phyloP scores from a whole-genome alignment of 2,888 invertebrate species.

The Andrena praecox region DNA sequence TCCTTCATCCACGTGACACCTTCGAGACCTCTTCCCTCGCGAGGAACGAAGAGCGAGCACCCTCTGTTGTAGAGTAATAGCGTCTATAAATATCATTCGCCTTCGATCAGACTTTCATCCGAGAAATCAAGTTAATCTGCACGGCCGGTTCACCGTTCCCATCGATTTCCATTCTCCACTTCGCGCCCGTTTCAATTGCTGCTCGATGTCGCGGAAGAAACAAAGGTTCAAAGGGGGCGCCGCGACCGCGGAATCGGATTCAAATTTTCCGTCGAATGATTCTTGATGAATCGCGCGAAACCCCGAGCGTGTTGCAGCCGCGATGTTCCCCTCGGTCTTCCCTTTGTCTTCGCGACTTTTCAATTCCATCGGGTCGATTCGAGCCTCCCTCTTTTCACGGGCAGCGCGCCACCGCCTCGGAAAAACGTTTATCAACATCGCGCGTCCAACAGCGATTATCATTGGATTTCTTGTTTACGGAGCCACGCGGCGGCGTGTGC shows the following conservation, averaged over 20 bases:
- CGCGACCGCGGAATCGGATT: not conserved
- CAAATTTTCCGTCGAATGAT: constrained; percentile 37
- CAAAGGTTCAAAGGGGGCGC: constrained; percentile 40
- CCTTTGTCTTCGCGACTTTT: not conserved
- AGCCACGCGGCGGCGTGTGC: not conserved
- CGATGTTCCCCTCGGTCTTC: not conserved
- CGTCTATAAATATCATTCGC: constrained; percentile 23
- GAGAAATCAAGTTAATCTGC: constrained; percentile 39
- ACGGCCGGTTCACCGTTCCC: constrained; percentile 4
- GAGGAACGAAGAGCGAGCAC: not conserved
- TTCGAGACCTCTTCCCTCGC: not conserved
- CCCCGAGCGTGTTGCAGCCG: not conserved
- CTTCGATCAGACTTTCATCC: constrained; percentile 11
- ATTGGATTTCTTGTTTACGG: constrained; percentile 35
- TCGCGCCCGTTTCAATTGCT: constrained; percentile 46
- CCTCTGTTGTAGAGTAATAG: not conserved
- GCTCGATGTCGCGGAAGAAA: constrained; percentile 45
- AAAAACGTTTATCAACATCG: not conserved
- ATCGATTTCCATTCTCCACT: constrained; percentile 33
- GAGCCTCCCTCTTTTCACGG: not conserved
- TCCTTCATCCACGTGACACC: too few relatives aligned
- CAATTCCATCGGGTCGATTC: not conserved
- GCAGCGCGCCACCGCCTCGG: not conserved
- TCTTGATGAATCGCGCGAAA: not conserved
- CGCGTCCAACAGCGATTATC: constrained; percentile 1